phyloP scores from a whole-genome alignment of 2,888 invertebrate genomes.

The Temnothorax ravouxi region DNA sequence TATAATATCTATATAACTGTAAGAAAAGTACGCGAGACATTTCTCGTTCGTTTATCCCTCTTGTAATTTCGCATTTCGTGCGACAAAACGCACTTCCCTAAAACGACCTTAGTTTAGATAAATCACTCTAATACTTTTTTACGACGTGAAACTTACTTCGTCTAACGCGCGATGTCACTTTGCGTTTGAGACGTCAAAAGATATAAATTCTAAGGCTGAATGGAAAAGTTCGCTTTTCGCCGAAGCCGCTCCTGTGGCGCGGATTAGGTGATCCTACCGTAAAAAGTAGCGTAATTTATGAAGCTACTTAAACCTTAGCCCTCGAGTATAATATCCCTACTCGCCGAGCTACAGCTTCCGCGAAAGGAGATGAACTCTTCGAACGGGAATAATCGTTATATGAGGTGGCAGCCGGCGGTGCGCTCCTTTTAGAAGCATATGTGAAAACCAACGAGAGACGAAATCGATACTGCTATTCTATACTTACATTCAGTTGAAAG shows the following conservation, averaged over 20 bases:
- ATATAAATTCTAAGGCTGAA: conserved; percentile 45
- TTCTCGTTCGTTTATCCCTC: neutral
- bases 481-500: conserved; percentile 12
- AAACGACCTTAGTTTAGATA: conserved; percentile 35
- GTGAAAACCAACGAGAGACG: conserved; percentile 51
- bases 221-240: conserved; percentile 56
- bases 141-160: conserved; percentile 43
- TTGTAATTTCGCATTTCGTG: conserved; percentile 13
- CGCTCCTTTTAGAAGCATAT: conserved; percentile 19
- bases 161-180: conserved; percentile 50
- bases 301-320: conserved; percentile 71
- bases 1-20: too few species aligned
- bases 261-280: conserved; percentile 71
- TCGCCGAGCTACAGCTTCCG: conserved; percentile 19
- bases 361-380: conserved; percentile 66
- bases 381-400: conserved; percentile 68
- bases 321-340: conserved; percentile 63
- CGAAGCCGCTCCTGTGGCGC: conserved; percentile 57
- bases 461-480: conserved; percentile 28
- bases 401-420: conserved; percentile 1
- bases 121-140: conserved; percentile 40
- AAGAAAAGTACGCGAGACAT: neutral
- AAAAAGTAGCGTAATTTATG: conserved; percentile 75
- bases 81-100: neutral
- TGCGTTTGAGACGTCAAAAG: conserved; percentile 38